Evolutionary conservation across 2,797 vertebrate species (phyloP), one percentile per base, ranked within the genome.

Genomic region (Gymnoscopelus braueri): DNA sequence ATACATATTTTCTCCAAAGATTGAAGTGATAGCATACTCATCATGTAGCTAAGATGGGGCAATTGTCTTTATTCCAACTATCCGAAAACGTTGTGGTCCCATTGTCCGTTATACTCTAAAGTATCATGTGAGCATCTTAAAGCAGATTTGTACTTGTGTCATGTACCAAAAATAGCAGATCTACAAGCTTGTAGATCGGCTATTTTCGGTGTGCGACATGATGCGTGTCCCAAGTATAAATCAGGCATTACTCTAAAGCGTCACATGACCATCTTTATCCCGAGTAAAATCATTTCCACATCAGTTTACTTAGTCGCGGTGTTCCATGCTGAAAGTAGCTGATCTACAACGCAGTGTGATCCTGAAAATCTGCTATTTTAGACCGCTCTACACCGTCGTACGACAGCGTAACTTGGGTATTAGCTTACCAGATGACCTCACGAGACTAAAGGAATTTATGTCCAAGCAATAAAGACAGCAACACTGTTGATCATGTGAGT

Each of bases 51-150:
- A 56, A n/a, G 64, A 80, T 71, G 76, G 81, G 70, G 79, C 69
- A 78, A 84, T 63, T 19, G 48, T 80, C 78, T 80, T 80, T 80
- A 84, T 75, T 84, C 90, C 88, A 84, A 65, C 60, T 78, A 67
- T 77, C 65, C 70, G 78, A 80, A 84, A 81, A 49, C 53, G 57
- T 4, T 50, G 65, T 57, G 69, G 3, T 23, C 49, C 73, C 39
- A 44, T 44, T 44, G 39, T 44, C 9, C 5, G 1, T 8, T 8
- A 8, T 44, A 29, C 26, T 29, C 26, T 29, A 19, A 19, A 19
- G 26, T 29, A 29, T 29, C 26, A 29, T 29, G 26, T 29, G 26
- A 29, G 26, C 26, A 29, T 29, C 26, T 29, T 29, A 29, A 29
- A 29, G 26, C 26, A 29, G 26, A 29, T 29, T 29, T 29, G 26